Evolutionary conservation across 2,113 vertebrate species (phyloP).

Genomic region (Planiliza haematocheilus): DNA sequence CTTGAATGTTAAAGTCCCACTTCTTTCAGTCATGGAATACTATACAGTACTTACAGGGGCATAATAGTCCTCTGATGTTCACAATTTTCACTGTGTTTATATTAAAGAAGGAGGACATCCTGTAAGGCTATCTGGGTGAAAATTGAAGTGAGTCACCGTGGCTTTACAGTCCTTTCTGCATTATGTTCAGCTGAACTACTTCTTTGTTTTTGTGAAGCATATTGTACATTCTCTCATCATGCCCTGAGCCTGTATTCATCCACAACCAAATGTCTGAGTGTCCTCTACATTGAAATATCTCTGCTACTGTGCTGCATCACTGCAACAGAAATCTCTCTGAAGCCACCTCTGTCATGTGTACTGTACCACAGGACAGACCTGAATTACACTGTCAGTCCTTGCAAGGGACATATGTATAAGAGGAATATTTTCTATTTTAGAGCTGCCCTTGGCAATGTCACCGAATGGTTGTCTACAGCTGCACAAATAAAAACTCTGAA

Average conservation of each 20-base stretch:
- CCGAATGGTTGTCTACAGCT: conserved; percentile 38
- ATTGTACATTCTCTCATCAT: conserved; percentile 50
- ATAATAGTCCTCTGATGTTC: conserved; percentile 41
- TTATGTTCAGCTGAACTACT: conserved; percentile 48
- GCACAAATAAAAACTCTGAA: conserved; percentile 28
- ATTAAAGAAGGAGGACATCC: conserved; percentile 46
- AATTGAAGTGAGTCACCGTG: conserved; percentile 60
- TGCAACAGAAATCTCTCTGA: conserved; percentile 49
- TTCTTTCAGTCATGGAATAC: conserved; percentile 9
- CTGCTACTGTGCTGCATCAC: conserved; percentile 44
- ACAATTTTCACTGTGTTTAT: conserved; percentile 49
- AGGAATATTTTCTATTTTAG: conserved; percentile 67
- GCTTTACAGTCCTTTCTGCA: conserved; percentile 50
- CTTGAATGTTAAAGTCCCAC: conserved; percentile 46
- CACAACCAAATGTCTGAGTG: conserved; percentile 58
- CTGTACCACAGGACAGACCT: conserved; percentile 17
- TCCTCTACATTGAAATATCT: conserved; percentile 54
- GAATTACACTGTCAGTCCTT: conserved; percentile 42
- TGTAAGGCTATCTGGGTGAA: too few relatives aligned
- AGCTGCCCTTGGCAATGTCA: conserved; percentile 70
- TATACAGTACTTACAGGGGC: conserved; percentile 17
- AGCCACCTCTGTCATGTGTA: conserved; percentile 39
- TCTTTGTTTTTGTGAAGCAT: conserved; percentile 56
- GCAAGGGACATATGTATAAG: conserved; percentile 32
- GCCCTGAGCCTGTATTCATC: conserved; percentile 54